A percentile compares a stretch with the other conserved stretches of the same genome.
Conservation (phyloP, 2,797 vertebrate genomes). For the Melanotaenia boesemani region DNA sequence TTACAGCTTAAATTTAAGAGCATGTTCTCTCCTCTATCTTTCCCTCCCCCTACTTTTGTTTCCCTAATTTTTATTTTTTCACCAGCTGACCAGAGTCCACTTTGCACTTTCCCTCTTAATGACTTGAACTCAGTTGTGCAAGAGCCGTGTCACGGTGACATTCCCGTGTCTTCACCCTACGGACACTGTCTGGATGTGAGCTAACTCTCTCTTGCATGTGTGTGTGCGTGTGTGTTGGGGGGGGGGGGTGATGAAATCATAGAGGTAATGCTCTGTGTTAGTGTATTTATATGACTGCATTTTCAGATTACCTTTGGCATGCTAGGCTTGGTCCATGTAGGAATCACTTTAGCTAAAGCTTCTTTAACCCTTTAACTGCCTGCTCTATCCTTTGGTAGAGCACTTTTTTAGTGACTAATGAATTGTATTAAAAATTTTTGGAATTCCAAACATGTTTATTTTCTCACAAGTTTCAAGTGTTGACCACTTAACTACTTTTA, state of each 20-base stretch:
- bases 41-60: conserved; percentile 2
- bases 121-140: conserved; percentile 20
- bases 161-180: conserved; percentile 21
- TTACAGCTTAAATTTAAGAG: conserved; percentile 54
- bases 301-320: not conserved
- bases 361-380: no score
- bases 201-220: no score
- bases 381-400: no score
- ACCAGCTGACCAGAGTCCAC: conserved; percentile 12
- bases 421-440: no score
- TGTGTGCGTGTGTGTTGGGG: not conserved
- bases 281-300: not conserved
- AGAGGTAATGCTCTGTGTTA: not conserved
- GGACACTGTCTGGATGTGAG: conserved; percentile 16
- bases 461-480: no score
- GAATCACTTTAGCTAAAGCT: no score
- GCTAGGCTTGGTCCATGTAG: not conserved
- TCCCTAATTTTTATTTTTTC: conserved; percentile 23
- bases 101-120: conserved; percentile 29
- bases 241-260: no score
- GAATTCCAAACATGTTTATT: no score
- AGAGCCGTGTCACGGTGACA: conserved; percentile 43
- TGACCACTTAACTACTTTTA: no score
- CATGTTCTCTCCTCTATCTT: conserved; percentile 13
- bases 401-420: no score